Conservation (phyloP, 2,113 vertebrate genomes). For the Tringa solitaria region DNA sequence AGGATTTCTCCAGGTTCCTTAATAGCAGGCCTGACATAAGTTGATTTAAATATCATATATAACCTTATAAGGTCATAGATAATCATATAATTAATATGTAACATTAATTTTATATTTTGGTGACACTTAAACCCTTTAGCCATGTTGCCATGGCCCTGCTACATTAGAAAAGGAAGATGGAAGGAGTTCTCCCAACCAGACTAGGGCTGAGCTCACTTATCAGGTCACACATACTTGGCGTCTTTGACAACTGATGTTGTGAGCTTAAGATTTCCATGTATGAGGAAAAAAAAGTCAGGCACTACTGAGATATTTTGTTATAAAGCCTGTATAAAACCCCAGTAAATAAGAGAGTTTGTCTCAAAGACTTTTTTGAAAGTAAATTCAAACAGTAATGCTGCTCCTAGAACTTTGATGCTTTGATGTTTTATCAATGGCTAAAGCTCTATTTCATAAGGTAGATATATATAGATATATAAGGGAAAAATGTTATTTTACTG, state of each 20-base stretch:
- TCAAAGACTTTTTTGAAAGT: background rate
- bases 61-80: background rate
- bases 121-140: background rate
- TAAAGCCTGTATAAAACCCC: background rate
- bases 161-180: background rate
- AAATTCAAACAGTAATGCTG: background rate
- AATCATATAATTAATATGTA: background rate
- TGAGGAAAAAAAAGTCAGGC: rapidly evolving
- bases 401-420: background rate
- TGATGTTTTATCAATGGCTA: background rate
- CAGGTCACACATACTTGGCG: background rate
- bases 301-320: background rate
- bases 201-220: background rate
- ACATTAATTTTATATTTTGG: background rate
- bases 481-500: background rate
- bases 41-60: background rate
- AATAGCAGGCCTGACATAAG: background rate
- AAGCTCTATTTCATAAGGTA: background rate
- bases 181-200: background rate
- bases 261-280: background rate
- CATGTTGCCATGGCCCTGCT: background rate
- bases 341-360: background rate
- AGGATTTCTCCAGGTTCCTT: background rate
- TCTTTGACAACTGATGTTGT: background rate
- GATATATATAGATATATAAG: background rate